Percentiles rank a stretch among this genome's conserved stretches.
These are phyloP conservation scores for Lepus europaeus DNA, from an alignment of 2,113 vertebrate genomes.

Conservation along the genomic window DNA sequence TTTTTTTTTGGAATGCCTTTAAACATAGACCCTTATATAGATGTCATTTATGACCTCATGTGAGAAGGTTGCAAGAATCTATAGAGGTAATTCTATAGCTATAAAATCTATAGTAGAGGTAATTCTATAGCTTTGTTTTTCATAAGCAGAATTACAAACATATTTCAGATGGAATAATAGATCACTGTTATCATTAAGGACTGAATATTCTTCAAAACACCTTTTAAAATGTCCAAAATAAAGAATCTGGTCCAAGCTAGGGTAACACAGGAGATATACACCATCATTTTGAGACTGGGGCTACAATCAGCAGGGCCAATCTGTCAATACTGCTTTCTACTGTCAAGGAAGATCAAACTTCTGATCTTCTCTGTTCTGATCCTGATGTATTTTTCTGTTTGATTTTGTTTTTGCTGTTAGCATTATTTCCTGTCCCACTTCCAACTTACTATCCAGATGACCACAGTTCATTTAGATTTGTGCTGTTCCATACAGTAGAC, in stretches of 20 bases:
- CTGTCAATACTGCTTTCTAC: neutral
- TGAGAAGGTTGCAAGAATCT: neutral
- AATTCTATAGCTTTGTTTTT: constrained; percentile 13
- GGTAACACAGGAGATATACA: neutral
- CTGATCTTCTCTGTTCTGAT: neutral
- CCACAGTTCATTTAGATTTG: neutral
- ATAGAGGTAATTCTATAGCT: neutral
- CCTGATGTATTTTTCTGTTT: neutral
- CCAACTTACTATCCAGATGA: neutral
- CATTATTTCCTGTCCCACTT: neutral
- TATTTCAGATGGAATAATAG: neutral
- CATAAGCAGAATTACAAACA: neutral
- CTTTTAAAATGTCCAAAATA: neutral
- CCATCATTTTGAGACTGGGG: neutral
- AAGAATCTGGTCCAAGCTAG: neutral
- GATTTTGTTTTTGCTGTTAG: too few relatives aligned
- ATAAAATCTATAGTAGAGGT: neutral
- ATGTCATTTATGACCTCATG: neutral
- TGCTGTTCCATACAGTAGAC: neutral
- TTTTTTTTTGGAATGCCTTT: neutral
- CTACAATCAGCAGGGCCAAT: too few relatives aligned
- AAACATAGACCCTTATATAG: constrained; percentile 32
- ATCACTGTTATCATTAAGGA: neutral
- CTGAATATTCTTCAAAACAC: neutral
- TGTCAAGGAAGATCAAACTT: neutral